Conservation (phyloP, 2,888 invertebrate genomes). For the Xylota segnis region DNA sequence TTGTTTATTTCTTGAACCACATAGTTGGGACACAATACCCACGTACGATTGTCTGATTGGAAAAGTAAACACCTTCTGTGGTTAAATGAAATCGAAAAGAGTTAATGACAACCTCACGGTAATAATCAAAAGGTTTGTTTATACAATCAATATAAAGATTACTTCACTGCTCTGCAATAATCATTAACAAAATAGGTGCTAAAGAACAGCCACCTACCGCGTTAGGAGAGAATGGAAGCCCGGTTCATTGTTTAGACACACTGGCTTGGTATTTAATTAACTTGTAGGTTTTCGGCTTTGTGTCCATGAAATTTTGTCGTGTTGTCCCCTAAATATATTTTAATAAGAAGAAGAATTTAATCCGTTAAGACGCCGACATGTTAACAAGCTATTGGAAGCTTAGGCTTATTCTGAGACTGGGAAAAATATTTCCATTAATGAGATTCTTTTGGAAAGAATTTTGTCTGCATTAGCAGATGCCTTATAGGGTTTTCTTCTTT, state of each 20-base stretch:
- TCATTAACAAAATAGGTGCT: conserved; percentile 23
- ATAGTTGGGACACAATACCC: not conserved
- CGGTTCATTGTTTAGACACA: not conserved
- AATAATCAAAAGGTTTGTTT: conserved; percentile 20
- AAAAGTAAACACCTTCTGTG: conserved; percentile 6
- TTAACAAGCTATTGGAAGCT: conserved; percentile 26
- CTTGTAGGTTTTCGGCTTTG: not conserved
- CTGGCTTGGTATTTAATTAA: not conserved
- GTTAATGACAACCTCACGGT: conserved; percentile 33
- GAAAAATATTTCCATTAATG: not conserved
- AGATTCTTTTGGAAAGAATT: not conserved
- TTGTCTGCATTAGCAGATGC: not conserved
- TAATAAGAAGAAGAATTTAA: conserved; percentile 7
- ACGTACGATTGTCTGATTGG: not conserved
- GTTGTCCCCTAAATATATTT: not conserved
- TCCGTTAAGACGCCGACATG: conserved; percentile 33
- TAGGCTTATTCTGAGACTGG: not conserved
- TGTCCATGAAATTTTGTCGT: not conserved
- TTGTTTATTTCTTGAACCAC: not conserved
- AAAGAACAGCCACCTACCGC: conserved; percentile 28
- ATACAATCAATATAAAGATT: conserved; percentile 26
- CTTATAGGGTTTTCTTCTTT: not conserved
- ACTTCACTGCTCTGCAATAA: conserved; percentile 23
- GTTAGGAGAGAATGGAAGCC: not conserved
- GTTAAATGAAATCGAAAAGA: conserved; percentile 46